phyloP scores from a whole-genome alignment of 2,888 invertebrate species.

The Synergus laeviventris region DNA sequence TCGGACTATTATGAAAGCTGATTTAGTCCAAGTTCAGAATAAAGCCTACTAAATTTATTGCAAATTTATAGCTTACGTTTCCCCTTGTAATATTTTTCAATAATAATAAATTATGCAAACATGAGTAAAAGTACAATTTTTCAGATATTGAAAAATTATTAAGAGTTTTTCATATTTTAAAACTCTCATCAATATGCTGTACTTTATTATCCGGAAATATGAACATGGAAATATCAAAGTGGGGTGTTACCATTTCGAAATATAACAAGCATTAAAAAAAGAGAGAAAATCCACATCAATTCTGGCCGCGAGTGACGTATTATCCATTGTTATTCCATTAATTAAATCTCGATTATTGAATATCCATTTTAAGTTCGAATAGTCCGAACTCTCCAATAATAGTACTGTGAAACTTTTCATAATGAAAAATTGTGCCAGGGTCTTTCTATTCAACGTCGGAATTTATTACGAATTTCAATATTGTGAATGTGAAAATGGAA shows the following conservation, averaged over 20 bases:
- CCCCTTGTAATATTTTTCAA: too few species aligned
- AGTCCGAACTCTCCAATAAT: neutral
- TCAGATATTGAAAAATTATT: too few species aligned
- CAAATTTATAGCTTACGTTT: too few species aligned
- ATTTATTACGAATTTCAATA: neutral
- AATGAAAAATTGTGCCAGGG: neutral
- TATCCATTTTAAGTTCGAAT: neutral
- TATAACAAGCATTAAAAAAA: neutral
- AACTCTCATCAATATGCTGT: neutral
- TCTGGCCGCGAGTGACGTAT: neutral
- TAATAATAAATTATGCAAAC: too few species aligned
- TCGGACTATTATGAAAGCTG: too few species aligned
- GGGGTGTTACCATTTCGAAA: neutral
- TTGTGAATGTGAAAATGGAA: neutral
- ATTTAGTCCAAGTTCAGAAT: too few species aligned
- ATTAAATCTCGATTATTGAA: slow-evolving; percentile 35
- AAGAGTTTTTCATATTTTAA: too few species aligned
- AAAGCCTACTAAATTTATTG: too few species aligned
- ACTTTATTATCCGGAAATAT: neutral
- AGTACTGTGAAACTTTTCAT: neutral
- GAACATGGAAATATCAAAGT: neutral
- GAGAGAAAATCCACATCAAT: neutral
- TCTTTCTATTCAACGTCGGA: neutral
- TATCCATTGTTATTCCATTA: slow-evolving; percentile 13
- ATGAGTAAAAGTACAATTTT: too few species aligned